Evolutionary conservation across 2,888 invertebrate genomes (phyloP), one percentile per base, ranked within the genome.

Genomic region (Furcula furcula): DNA sequence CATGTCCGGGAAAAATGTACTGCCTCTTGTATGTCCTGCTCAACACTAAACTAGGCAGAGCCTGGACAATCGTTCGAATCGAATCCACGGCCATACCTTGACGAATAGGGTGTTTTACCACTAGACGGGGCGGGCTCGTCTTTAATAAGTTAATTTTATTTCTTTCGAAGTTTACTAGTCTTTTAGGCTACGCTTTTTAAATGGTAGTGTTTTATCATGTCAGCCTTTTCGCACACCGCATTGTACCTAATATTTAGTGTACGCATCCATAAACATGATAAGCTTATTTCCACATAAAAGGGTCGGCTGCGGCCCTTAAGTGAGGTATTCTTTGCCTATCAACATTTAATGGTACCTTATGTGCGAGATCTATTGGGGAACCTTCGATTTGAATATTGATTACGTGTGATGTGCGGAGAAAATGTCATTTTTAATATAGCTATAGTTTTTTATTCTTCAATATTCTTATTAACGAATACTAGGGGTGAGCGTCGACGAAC

Each of bases 281-380:
- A 82, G 80, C 83, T 80, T 84, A 83, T 85, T 83, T 75, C 62
- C 76, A 76, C 80, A 84, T 83, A 83, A 83, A 85, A 84, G 83
- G 84, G 82, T 83, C 78, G 75, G 46, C 55, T 55, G 65, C 65
- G 76, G 66, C 65, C 69, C 74, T 68, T 80, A 80, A 84, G 82
- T 79, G 80, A 77, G 73, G 78, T 71, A 82, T 84, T 84, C 80
- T 85, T 84, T 78, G 62, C 77, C 76, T 77, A 82, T 81, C 79
- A 73, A 65, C 73, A 58, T 77, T 79, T 84, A 86, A 84, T 83
- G 79, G 78, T 55, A 58, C 67, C 70, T 72, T 75, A 72, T 76
- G 80, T 76, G 75, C 76, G 74, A 76, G 73, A 81, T 76, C 77
- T 74, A 74, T 79, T 66, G 66, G 59, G 69, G 66, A 70, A 74